Evolutionary conservation across 1,140 invertebrate genomes (phyloP).

Genomic region (Macrotrachela quadricornifera): DNA sequence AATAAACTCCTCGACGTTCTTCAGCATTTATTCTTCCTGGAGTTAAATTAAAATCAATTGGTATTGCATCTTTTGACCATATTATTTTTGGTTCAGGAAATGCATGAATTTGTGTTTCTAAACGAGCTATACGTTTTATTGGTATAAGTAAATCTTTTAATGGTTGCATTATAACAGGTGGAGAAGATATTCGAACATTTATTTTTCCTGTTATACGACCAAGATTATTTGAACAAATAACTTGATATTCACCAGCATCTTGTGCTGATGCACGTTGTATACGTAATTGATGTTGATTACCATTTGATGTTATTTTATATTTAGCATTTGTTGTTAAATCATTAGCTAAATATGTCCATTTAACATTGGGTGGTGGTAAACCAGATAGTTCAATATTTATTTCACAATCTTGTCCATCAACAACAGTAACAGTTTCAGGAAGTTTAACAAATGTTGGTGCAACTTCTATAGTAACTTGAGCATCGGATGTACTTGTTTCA

Average conservation of each 20-base stretch:
- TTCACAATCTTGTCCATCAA: no score
- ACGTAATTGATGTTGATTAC: background rate
- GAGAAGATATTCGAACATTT: no score
- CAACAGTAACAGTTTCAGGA: no score
- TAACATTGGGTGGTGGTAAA: slow-evolving; percentile 6
- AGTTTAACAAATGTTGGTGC: no score
- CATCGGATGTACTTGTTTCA: no score
- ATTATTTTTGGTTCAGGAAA: slow-evolving; percentile 19
- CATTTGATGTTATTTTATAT: background rate
- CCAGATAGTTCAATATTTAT: background rate
- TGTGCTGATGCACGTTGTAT: slow-evolving; percentile 37
- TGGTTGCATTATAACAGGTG: no score
- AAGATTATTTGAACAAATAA: slow-evolving; percentile 59
- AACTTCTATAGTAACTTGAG: no score
- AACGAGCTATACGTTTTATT: background rate
- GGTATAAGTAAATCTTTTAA: no score
- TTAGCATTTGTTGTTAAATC: background rate
- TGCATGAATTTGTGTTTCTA: slow-evolving; percentile 8
- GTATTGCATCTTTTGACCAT: slow-evolving; percentile 20
- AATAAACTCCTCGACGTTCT: slow-evolving; percentile 9
- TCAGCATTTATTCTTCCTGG: slow-evolving; percentile 10
- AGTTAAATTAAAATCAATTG: background rate
- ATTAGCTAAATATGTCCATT: background rate
- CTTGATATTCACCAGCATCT: slow-evolving; percentile 61
- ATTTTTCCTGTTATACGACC: slow-evolving; percentile 27